Evolutionary conservation across 2,113 vertebrate genomes (phyloP).

Genomic region (Cryptotis parvus): DNA sequence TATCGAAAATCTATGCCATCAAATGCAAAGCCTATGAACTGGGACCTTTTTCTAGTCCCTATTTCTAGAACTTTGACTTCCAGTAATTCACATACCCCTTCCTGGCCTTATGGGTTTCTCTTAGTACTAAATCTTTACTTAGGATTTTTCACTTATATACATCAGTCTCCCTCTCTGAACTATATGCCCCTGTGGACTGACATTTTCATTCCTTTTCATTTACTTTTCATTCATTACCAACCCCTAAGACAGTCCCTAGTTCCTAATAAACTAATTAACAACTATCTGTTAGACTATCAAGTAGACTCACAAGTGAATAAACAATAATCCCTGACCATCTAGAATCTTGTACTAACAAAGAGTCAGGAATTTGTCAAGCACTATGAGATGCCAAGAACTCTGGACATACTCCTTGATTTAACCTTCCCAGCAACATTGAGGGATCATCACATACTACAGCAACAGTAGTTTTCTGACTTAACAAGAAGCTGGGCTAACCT

Average conservation of each 20-base stretch:
- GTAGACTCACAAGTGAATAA: not conserved
- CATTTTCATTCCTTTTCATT: not conserved
- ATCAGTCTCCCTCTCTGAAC: not conserved
- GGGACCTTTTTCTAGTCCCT: not conserved
- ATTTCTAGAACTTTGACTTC: not conserved
- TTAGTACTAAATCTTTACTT: not conserved
- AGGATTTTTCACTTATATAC: not conserved
- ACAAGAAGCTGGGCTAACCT: not conserved
- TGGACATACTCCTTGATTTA: conserved; percentile 3
- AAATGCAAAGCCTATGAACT: not conserved
- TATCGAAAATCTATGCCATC: not conserved
- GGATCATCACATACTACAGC: not conserved
- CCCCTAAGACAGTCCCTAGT: not conserved
- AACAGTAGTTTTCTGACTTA: not conserved
- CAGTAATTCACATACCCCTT: not conserved
- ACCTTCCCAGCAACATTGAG: not conserved
- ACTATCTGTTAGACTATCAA: not conserved
- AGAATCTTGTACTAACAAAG: not conserved
- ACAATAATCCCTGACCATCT: not conserved
- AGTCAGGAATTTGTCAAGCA: not conserved
- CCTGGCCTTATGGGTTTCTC: not conserved
- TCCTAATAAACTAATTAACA: not conserved
- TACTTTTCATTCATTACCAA: not conserved
- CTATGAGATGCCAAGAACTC: not conserved
- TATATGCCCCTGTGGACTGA: not conserved